phyloP scores from a whole-genome alignment of 2,797 vertebrate species.

The Catharus ustulatus region DNA sequence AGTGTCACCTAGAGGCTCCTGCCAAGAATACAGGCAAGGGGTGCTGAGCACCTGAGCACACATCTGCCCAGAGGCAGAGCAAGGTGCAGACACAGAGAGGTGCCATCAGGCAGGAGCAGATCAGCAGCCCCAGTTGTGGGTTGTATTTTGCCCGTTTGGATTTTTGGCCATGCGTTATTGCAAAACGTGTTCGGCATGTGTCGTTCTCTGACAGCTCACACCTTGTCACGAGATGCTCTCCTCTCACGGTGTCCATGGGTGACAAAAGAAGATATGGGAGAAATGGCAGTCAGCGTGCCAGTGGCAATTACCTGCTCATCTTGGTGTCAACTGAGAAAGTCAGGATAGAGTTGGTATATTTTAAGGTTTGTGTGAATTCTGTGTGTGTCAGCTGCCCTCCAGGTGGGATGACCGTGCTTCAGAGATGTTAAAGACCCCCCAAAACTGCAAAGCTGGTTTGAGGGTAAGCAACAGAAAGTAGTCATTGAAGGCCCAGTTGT shows the following conservation, averaged over 20 bases:
- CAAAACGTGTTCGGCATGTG: neutral
- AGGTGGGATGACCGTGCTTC: neutral
- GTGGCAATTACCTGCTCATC: neutral
- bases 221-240: neutral
- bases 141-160: neutral
- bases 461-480: neutral
- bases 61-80: accelerated
- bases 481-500: neutral
- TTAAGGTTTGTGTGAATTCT: neutral
- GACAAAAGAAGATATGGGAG: neutral
- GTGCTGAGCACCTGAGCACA: neutral
- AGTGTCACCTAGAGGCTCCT: conserved; percentile 56
- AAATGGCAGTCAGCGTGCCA: neutral
- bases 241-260: neutral
- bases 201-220: neutral
- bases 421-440: neutral
- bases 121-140: neutral
- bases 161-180: neutral
- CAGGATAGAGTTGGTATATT: neutral
- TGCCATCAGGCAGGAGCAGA: accelerated
- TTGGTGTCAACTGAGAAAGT: neutral
- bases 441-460: neutral
- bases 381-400: neutral
- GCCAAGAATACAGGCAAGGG: conserved; percentile 46
- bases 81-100: neutral